Evolutionary conservation across 2,113 vertebrate genomes (phyloP).

Genomic region (Anarrhichthys ocellatus): DNA sequence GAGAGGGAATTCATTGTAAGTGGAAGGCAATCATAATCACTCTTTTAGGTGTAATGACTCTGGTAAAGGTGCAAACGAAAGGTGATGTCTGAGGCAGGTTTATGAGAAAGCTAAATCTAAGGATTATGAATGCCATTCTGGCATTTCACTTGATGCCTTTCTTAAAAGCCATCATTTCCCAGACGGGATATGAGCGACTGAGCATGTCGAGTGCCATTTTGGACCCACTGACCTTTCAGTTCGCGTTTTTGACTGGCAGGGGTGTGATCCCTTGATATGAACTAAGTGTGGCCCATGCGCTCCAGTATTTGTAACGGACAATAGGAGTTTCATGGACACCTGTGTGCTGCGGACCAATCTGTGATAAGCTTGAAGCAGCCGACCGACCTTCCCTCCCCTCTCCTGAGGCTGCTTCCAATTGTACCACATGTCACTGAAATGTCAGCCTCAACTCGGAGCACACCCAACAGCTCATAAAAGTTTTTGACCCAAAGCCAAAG

Average conservation of each 20-base stretch:
- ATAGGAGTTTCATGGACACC: constrained; percentile 6
- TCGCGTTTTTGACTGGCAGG: constrained; percentile 37
- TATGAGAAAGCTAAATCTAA: constrained; percentile 32
- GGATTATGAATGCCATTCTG: constrained; percentile 49
- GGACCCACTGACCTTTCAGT: constrained; percentile 65
- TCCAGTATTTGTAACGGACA: background rate
- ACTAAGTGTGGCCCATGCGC: background rate
- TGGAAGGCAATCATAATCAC: constrained; percentile 8
- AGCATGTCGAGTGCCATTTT: constrained; percentile 65
- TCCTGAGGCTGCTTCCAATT: background rate
- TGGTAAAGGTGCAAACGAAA: constrained; percentile 14
- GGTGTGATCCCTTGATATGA: constrained; percentile 43
- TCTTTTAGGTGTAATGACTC: constrained; percentile 17
- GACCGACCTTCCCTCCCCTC: background rate
- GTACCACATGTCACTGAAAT: background rate
- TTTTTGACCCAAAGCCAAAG: background rate
- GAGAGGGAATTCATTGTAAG: background rate
- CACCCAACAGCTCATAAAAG: background rate
- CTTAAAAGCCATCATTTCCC: constrained; percentile 56
- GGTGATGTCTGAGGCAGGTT: constrained; percentile 26
- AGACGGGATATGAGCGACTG: constrained; percentile 47
- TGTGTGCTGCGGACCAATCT: background rate
- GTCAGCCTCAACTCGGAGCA: background rate
- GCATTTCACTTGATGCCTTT: constrained; percentile 53
- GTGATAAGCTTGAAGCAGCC: background rate